Base-by-base conservation (phyloP, 2,113 vertebrate species). In the Calyptomena viridis region DNA sequence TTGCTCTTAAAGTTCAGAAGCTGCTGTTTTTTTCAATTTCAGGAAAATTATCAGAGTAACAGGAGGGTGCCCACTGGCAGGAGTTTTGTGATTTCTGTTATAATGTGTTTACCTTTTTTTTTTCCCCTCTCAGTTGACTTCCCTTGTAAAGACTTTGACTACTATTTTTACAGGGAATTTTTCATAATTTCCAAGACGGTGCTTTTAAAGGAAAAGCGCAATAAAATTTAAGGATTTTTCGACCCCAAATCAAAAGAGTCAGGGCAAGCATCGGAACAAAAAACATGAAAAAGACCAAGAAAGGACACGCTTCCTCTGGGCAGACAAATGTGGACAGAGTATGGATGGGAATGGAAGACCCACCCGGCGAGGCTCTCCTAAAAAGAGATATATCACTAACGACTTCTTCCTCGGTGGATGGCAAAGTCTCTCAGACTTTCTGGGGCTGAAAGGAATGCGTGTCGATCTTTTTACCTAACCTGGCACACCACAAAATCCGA, bases 401-500 rank as follows among this genome's bases (percentile, higher is more conserved):
- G 6, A 46, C 50, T 79, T 87, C 78, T 89, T 94, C 58, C 63
- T 42, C 64, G 15, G 55, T 40, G 85, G 76, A 88, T 37, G 59
- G 89, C 28, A 50, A 77, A 94, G 90, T 68, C 33, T 69, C 83
- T 81, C 59, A 71, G 83, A 88, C 68, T 93, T 95, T 94, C 42
- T 81, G 74, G 64, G 93, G 47, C 72, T 92, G 86, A 89, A 89
- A 90, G 44, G 83, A 94, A 89, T 31, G 79, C 79, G 37, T 92
- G 93, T 92, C 86, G 42, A 39, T 89, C 95, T 93, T 80, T 92
- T 93, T 91, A 81, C 92, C 73, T 46, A 74, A 73, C 94, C 75
- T 93, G 96, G 93, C 90, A 94, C 73, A 68, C 69, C 90, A 89
- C 87, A 93, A 95, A 96, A 93, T 84, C 60, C 59, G 80, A 95